Base-by-base conservation (phyloP, 2,888 invertebrate species). In the Ochlodes sylvanus region DNA sequence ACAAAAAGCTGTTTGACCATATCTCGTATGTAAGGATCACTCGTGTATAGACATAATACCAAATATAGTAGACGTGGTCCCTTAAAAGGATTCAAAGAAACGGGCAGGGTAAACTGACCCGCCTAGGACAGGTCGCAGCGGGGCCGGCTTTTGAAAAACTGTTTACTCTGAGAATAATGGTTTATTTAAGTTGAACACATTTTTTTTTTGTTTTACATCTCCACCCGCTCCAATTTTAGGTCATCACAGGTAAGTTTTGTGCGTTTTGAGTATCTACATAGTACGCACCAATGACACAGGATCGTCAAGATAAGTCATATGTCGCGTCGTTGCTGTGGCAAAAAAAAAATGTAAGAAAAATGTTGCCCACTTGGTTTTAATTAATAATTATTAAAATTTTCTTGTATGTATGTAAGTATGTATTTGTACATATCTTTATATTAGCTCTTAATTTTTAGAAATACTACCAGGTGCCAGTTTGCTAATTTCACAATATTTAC, bases 101-200 rank as follows among this genome's bases (percentile, higher is more conserved):
- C 82, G 79, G 19, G 50, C 62, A 19, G 42, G 50, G 57, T 57
- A 63, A 66, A 63, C 42, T 66, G 71, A 63, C 60, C 68, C 70
- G 71, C 41, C 74, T 72, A 71, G 75, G 69, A 76, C 77, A 84
- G 88, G 86, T 87, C 87, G 86, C 83, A 86, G 79, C 84, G 86
- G 79, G 79, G 78, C 52, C 15, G 41, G 27, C n/a, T 38, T 42
- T 27, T 32, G n/a, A 21, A 54, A 54, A 32, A 41, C 32, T 57
- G 47, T 57, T 57, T 27, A 17, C 52, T 41, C 21, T 34, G 14
- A 19, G 34, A 50, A 19, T 15, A 57, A 50, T 50, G 50, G 57
- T 57, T 58, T 41, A 32, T 32, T 61, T 32, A 47, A 47, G 15
- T 17, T 17, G 15, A 2, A 9, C 14, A 17, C 15, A 14, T 17